Conservation (phyloP, 2,888 invertebrate genomes). For the Polyploca ridens region DNA sequence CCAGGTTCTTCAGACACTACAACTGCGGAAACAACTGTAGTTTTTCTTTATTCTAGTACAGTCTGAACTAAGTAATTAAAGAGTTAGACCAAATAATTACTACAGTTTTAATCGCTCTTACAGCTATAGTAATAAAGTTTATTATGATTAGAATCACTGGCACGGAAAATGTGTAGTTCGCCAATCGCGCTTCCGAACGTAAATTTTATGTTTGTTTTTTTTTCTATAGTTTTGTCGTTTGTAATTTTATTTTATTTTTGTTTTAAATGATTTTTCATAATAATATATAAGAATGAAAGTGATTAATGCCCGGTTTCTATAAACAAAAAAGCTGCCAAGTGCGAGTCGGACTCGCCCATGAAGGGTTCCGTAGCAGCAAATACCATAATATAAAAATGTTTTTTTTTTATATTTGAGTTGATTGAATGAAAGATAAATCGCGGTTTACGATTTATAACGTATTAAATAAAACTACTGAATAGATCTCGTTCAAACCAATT, state of each 20-base stretch:
- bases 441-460: too few relatives aligned
- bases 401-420: too few relatives aligned
- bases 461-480: too few relatives aligned
- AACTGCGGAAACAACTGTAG: conserved; percentile 2
- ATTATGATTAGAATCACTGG: conserved; percentile 7
- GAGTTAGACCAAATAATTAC: background rate
- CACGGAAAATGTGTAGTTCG: conserved; percentile 8
- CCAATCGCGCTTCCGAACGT: conserved; percentile 16
- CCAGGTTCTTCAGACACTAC: background rate
- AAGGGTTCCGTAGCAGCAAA: too few relatives aligned
- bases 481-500: too few relatives aligned
- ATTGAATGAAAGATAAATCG: too few relatives aligned
- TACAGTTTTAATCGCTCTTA: conserved; percentile 7
- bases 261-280: too few relatives aligned
- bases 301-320: too few relatives aligned
- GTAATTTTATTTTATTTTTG: background rate
- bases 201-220: conserved; percentile 1
- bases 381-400: too few relatives aligned
- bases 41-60: conserved; percentile 13
- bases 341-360: too few relatives aligned
- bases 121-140: conserved; percentile 7
- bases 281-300: too few relatives aligned
- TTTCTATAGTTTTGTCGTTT: background rate
- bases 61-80: conserved; percentile 8
- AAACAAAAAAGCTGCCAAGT: too few relatives aligned